Evolutionary conservation across 2,113 vertebrate species (phyloP), one percentile per base, ranked within the genome.

Genomic region (Thryonomys swinderianus): DNA sequence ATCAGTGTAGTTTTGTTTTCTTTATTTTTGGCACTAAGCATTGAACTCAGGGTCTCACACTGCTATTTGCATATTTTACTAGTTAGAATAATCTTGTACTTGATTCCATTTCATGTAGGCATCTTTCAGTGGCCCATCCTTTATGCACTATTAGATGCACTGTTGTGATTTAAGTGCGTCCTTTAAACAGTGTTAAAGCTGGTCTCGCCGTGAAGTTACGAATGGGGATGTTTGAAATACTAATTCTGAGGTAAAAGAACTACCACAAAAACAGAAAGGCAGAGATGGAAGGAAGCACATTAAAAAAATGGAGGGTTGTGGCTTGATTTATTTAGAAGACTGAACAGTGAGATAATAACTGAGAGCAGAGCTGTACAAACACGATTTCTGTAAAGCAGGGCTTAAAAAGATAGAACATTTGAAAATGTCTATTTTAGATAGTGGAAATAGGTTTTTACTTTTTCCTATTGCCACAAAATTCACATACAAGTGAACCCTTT

Each of bases 391-490:
- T 76, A 94, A 51, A 95, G 21, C 51, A 86, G 7, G 21, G 2
- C 21, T 91, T 86, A 42, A 76, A 76, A 89, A 90, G 61, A 71
- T 17, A 81, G 66, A 74, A 78, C 40, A 53, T 42, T 96, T 79
- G 88, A 51, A 92, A 96, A 80, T 66, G 32, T 34, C 37, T 73
- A 81, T 62, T 88, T 93, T 80, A 95, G 45, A 73, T 73, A 74
- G 51, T 53, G 37, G 74, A 48, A 76, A 81, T 78, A 71, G 32
- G 32, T 40, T 86, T 85, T 57, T 51, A 51, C 10, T 51, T 85
- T 85, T 85, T 89, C 11, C 55, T 82, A 17, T 13, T n/a, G 34
- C 45, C 78, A 69, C 40, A 48, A 57, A 95, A 80, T 95, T 90
- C 37, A 91, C 37, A 88, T 2, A 57, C 16, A 91, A 74, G 51